These are phyloP conservation scores for Mylabris sibirica DNA, from an alignment of 2,888 invertebrate species.

Conservation along the genomic window DNA sequence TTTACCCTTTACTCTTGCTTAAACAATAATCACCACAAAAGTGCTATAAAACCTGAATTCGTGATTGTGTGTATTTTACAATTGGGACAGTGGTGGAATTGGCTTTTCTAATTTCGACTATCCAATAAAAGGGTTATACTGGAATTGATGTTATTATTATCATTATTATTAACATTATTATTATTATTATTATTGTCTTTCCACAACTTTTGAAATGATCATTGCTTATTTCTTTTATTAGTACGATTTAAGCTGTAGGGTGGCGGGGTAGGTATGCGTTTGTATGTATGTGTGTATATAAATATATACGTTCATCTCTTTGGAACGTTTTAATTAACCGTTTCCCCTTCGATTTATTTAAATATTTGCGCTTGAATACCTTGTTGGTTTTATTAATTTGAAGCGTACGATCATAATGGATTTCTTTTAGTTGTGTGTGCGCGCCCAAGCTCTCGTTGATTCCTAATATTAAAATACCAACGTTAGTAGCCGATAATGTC, in stretches of 20 bases:
- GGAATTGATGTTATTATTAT: conserved; percentile 47
- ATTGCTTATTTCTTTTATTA: conserved; percentile 56
- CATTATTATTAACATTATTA: conserved; percentile 37
- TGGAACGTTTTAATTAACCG: conserved; percentile 55
- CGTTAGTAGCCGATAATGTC: conserved; percentile 44
- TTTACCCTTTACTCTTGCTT: conserved; percentile 43
- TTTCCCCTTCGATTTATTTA: conserved; percentile 38
- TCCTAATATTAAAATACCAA: too few species aligned
- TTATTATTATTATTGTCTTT: not conserved
- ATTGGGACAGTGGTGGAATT: conserved; percentile 56
- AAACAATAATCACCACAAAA: conserved; percentile 54
- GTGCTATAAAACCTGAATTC: conserved; percentile 54
- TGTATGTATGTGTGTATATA: too few species aligned
- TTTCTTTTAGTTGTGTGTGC: not conserved
- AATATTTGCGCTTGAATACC: conserved; percentile 32
- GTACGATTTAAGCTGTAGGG: conserved; percentile 55
- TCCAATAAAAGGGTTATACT: conserved; percentile 56
- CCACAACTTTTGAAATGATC: not conserved
- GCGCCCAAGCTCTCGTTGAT: too few species aligned
- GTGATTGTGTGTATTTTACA: conserved; percentile 58
- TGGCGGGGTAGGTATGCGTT: not conserved
- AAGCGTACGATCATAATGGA: not conserved
- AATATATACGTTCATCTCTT: conserved; percentile 45
- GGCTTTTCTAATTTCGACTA: conserved; percentile 59
- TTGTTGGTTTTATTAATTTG: conserved; percentile 28